Evolutionary conservation across 1,140 invertebrate species (phyloP), one percentile per base, ranked within the genome.

Genomic region (Asobara japonica): DNA sequence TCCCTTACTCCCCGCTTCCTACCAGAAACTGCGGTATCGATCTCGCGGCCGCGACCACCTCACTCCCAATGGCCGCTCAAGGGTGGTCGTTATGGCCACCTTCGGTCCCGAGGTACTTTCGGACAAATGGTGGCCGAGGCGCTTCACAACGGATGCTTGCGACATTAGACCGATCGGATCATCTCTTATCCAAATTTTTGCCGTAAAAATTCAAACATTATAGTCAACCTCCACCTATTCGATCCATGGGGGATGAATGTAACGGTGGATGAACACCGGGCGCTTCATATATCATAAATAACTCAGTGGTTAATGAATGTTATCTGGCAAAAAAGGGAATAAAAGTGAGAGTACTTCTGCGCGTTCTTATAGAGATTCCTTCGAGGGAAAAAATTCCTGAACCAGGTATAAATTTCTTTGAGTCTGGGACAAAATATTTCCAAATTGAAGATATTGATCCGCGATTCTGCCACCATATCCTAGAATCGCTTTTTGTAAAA

Each of bases 11-110:
- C 29, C 27, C 22, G 33, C 10, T 41, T 16, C 60, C 66, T 72
- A 51, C 10, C 30, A 69, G 66, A 65, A 69, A 72, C 66, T 72
- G 65, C 62, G 60, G 67, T 75, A 75, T 75, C 74, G 74, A 75
- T 75, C 70, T 75, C 65, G 45, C 68, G 65, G 60, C 66, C 74
- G 70, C 74, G 65, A 69, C 73, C n/a, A 31, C 60, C 60, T 30
- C 60, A 29, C 27, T 18, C n/a, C n/a, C n/a, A n/a, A n/a, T n/a
- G n/a, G n/a, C 51, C 51, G 25, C 64, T 29, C 62, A 20, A 11
- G 45, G 67, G 27, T 25, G 45, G 69, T 69, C 73, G 65, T 75
- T 69, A 75, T 33, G 36, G 62, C 65, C 65, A 74, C 65, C 69
- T 71, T 68, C 48, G 65, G 56, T 74, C 38, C 38, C 72, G 13